A percentile compares a stretch with the other conserved stretches of the same genome.
Evolutionary conservation across 1,140 invertebrate genomes (phyloP).

Genomic region (Brachionus calyciflorus): DNA sequence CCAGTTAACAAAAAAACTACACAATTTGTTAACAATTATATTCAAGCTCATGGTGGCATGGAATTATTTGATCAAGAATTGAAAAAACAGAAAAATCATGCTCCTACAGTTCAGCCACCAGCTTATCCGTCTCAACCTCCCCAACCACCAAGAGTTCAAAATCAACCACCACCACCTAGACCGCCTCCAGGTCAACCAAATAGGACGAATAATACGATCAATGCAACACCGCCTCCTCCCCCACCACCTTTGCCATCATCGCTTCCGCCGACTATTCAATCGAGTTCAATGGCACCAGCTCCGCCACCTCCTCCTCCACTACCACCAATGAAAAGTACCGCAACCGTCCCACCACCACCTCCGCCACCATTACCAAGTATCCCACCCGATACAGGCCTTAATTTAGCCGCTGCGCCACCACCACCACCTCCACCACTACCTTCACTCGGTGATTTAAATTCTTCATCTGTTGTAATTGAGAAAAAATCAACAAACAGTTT

Average conservation of each 20-base stretch:
- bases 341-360: slow-evolving; percentile 35
- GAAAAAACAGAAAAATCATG: background rate
- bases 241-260: slow-evolving; percentile 31
- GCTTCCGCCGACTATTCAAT: slow-evolving; percentile 15
- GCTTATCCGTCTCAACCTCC: background rate
- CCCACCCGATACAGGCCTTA: background rate
- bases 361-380: slow-evolving; percentile 17
- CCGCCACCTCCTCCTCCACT: slow-evolving; percentile 13
- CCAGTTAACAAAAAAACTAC: slow-evolving; percentile 42
- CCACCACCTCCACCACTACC: slow-evolving; percentile 13
- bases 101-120: background rate
- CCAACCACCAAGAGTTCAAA: background rate
- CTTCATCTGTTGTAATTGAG: background rate
- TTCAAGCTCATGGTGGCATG: slow-evolving; percentile 19
- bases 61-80: slow-evolving; percentile 24
- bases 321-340: background rate
- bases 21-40: slow-evolving; percentile 24
- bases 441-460: background rate
- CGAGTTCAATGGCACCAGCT: background rate
- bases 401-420: background rate
- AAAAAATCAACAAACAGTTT: slow-evolving; percentile 11
- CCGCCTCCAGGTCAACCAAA: background rate
- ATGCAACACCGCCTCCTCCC: background rate
- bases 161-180: background rate
- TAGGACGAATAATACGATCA: background rate